Percentiles rank a stretch among this genome's conserved stretches.
These are phyloP conservation scores for Xenopus tropicalis DNA, from an alignment of 2,113 vertebrate species.

Conservation along the genomic window UCB_Xtro_10.0 CM004449.2:34044501-34045000, in stretches of 20 bases:
- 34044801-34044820: too few relatives aligned
- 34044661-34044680: not conserved
- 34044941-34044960: too few relatives aligned
- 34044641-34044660: not conserved
- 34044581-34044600: not conserved
- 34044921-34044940: not conserved
- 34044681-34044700: constrained; percentile 1
- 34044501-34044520: too few relatives aligned
- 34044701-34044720: constrained; percentile 28
- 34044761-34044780: not conserved
- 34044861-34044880: not conserved
- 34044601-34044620: too few relatives aligned
- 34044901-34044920: not conserved
- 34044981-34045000: too few relatives aligned
- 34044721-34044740: constrained; percentile 30
- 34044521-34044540: too few relatives aligned
- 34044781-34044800: not conserved
- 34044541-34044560: too few relatives aligned
- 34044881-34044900: too few relatives aligned
- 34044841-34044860: not conserved
- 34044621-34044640: not conserved
- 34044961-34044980: too few relatives aligned
- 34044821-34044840: not conserved
- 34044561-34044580: too few relatives aligned
- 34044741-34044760: not conserved